Base-by-base conservation (phyloP, 2,888 invertebrate genomes). In the Pristionchus fissidentatus region DNA sequence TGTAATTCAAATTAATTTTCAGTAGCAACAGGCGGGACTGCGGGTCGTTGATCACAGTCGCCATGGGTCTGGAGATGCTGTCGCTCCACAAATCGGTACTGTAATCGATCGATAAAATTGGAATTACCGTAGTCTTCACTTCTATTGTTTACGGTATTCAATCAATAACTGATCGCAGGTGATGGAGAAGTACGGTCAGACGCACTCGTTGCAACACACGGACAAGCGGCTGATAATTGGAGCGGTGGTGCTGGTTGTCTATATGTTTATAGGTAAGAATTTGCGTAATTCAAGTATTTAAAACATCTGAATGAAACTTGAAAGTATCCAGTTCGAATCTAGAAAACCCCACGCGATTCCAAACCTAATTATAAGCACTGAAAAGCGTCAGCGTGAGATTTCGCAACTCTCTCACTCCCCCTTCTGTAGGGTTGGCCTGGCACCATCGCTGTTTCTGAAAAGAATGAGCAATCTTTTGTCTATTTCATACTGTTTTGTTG, bases 251-350 rank as follows among this genome's bases (percentile, higher is more conserved):
- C 86, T 91, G 26, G 75, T 91, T 8, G 66, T 95, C 55, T 95
- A 95, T 92, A 92, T 95, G 85, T 93, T 95, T 52, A 93, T 95
- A 92, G 96, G 96, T 43, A 22, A 80, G 35, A 60, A 60, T 26
- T n/a, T 26, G 19, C 60, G 7, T n/a, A n/a, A 60, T 60, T 10
- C 60, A 60, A 60, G n/a, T n/a, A n/a, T n/a, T 49, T 49, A 10
- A 19, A 15, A 49, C 52, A 49, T 49, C 10, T 10, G 13, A 49
- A 15, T 10, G 13, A 49, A 15, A 19, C 52, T 15, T 49, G 52
- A 49, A 49, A 49, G 10, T 19, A 49, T 49, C 13, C 19, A n/a
- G n/a, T n/a, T n/a, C n/a, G n/a, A n/a, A n/a, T n/a, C n/a, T n/a
- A n/a, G n/a, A n/a, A n/a, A n/a, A n/a, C n/a, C n/a, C n/a, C n/a